Conservation (phyloP, 2,113 vertebrate species). For the Xenus cinereus region DNA sequence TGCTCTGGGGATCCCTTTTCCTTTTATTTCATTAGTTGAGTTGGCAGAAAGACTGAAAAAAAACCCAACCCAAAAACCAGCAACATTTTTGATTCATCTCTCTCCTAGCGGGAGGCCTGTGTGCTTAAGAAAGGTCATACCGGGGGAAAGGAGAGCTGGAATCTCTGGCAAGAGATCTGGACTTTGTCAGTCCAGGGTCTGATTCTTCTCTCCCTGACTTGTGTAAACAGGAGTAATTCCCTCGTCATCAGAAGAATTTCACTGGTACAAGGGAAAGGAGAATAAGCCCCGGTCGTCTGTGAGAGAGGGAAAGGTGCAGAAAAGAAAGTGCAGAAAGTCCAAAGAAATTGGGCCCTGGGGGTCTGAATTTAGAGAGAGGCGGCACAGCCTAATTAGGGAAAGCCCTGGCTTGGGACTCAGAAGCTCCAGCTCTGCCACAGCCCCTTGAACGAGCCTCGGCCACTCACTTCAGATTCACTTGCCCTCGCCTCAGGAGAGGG, state of each 20-base stretch:
- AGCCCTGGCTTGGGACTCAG: not conserved
- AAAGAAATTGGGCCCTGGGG: too few relatives aligned
- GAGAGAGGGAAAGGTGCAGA: not conserved
- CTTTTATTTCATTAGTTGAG: not conserved
- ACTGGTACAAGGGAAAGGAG: not conserved
- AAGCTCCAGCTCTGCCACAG: not conserved
- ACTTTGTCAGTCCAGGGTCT: conserved; percentile 22
- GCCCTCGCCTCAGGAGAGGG: accelerated
- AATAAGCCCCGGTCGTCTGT: not conserved
- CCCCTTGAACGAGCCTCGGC: not conserved
- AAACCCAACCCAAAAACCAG: not conserved
- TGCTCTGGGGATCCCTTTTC: conserved; percentile 17
- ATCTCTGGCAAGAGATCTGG: conserved; percentile 44
- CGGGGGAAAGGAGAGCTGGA: conserved; percentile 28
- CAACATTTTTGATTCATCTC: not conserved
- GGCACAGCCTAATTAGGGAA: not conserved
- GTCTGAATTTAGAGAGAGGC: not conserved
- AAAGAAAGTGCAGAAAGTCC: not conserved
- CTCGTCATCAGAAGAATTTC: not conserved
- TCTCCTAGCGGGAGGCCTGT: not conserved
- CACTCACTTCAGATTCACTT: not conserved
- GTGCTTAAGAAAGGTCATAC: conserved; percentile 24
- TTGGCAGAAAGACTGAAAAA: not conserved
- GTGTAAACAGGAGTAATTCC: conserved; percentile 49
- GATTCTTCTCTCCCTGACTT: conserved; percentile 51